phyloP scores from a whole-genome alignment of 2,888 invertebrate genomes.

The Stratiomys singularior region DNA sequence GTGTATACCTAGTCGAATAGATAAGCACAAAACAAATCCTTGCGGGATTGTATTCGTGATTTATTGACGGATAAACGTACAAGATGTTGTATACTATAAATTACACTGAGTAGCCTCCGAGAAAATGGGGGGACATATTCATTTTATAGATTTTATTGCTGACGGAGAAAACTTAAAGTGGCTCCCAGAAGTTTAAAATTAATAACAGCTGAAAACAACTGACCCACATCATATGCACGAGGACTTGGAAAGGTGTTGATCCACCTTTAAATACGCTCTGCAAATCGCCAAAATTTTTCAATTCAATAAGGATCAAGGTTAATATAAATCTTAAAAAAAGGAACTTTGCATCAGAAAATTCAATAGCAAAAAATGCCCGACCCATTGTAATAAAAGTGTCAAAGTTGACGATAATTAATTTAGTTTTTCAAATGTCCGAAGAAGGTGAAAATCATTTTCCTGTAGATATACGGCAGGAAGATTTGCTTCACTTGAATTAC shows the following conservation, averaged over 20 bases:
- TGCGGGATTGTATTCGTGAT: conserved; percentile 44
- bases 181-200: conserved; percentile 17
- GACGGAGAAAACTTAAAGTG: background rate
- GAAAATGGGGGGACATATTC: conserved; percentile 6
- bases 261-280: background rate
- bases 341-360: background rate
- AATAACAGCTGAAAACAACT: conserved; percentile 27
- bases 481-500: no score
- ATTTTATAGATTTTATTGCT: background rate
- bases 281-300: background rate
- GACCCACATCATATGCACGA: conserved; percentile 5
- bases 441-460: background rate
- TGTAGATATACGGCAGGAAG: no score
- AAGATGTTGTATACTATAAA: conserved; percentile 32
- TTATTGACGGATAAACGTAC: conserved; percentile 38
- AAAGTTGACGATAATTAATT: conserved; percentile 43
- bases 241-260: background rate
- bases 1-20: conserved; percentile 29
- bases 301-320: conserved; percentile 7
- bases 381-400: conserved; percentile 40
- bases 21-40: conserved; percentile 44
- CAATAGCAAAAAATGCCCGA: background rate
- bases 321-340: conserved; percentile 2
- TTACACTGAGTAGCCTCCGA: conserved; percentile 2
- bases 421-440: conserved; percentile 24